These are phyloP conservation scores for Epizoanthus stellaris DNA, from an alignment of 92 coral and sea anemone genomes.

Conservation along the genomic window DNA sequence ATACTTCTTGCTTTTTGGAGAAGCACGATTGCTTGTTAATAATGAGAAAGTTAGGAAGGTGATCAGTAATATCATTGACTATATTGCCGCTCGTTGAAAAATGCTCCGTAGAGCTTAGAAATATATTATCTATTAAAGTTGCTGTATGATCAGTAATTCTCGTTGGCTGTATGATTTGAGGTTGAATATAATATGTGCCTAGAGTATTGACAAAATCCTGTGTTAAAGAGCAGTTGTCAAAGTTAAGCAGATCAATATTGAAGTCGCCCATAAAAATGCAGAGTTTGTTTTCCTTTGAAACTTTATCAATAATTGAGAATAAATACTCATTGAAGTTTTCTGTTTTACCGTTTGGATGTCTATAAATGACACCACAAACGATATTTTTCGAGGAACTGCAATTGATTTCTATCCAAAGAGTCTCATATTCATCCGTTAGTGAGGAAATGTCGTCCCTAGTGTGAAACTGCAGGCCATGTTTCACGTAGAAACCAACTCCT, in stretches of 20 bases:
- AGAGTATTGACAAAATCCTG: constrained; percentile 36
- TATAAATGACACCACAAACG: constrained; percentile 10
- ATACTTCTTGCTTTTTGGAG: neutral
- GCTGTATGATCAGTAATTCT: constrained; percentile 34
- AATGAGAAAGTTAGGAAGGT: constrained; percentile 12
- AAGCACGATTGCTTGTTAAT: constrained; percentile 10
- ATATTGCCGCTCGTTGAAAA: constrained; percentile 5
- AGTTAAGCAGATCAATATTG: constrained; percentile 35
- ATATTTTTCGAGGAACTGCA: neutral
- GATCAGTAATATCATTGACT: neutral
- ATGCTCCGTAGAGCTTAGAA: constrained; percentile 34
- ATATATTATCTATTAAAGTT: constrained; percentile 41
- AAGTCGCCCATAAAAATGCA: constrained; percentile 36
- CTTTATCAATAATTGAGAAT: constrained; percentile 18
- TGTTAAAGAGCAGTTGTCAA: constrained; percentile 17
- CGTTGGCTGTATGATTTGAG: constrained; percentile 42
- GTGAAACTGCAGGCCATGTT: neutral
- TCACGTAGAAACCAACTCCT: no score
- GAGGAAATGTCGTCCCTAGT: neutral
- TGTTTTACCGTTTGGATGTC: constrained; percentile 15
- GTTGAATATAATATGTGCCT: constrained; percentile 7
- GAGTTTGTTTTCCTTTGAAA: neutral
- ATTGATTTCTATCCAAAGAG: constrained; percentile 10
- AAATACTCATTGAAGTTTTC: constrained; percentile 29
- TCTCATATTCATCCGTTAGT: constrained; percentile 22